A percentile compares a stretch with the other conserved stretches of the same genome.
Evolutionary conservation across 2,797 vertebrate species (phyloP).

Genomic region (Danio aesculapii): DNA sequence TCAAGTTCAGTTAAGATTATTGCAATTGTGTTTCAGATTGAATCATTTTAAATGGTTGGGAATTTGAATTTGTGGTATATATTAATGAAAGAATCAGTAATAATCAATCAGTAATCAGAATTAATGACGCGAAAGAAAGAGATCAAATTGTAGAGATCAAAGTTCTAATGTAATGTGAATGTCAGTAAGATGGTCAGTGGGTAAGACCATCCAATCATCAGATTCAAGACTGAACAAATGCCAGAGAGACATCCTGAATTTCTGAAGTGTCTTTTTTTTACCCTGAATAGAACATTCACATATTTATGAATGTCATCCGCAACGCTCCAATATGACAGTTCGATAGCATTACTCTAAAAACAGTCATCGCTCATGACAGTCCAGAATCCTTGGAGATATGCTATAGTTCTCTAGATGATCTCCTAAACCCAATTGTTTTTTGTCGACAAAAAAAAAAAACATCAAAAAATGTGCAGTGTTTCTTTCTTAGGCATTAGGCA

Average conservation of each 20-base stretch:
- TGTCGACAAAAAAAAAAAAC: background rate
- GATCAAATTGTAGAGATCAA: conserved; percentile 26
- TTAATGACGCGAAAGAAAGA: background rate
- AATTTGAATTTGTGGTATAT: background rate
- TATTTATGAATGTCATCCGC: conserved; percentile 19
- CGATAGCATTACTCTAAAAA: conserved; percentile 10
- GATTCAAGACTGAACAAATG: conserved; percentile 1
- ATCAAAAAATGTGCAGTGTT: conserved; percentile 1
- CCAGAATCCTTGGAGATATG: conserved; percentile 6
- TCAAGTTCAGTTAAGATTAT: background rate
- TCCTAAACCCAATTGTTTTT: conserved; percentile 5
- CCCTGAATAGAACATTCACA: conserved; percentile 9
- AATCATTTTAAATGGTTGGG: background rate
- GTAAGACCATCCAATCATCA: no score
- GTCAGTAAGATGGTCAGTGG: no score
- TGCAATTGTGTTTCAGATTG: no score
- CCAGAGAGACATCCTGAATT: conserved; percentile 3
- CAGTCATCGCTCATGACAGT: conserved; percentile 4
- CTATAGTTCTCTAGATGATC: conserved; percentile 1
- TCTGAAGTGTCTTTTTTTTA: background rate
- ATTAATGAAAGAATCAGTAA: conserved; percentile 9
- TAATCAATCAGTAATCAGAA: conserved; percentile 8
- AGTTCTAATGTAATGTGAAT: conserved; percentile 23
- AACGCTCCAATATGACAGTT: conserved; percentile 5
- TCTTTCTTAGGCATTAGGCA: no score